Base-by-base conservation (phyloP, 2,888 invertebrate species). In the Campoplex capitator region DNA sequence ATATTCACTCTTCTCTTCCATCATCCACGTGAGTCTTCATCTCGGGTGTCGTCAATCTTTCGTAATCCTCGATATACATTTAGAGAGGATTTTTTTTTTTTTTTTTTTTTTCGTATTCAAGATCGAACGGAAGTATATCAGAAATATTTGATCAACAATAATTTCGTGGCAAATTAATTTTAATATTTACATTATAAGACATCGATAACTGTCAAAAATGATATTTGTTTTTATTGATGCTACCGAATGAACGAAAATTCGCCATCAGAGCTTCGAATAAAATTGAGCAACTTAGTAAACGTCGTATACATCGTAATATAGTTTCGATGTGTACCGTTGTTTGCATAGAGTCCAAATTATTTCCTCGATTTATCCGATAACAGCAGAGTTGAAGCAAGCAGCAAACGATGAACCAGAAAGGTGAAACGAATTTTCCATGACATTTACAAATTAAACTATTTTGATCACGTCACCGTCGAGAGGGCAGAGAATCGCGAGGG, bases 401-500 rank as follows among this genome's bases (percentile, higher is more conserved):
- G 2, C 11, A 32, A 28, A 23, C 13, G 32, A 67, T 28, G 16
- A 23, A 51, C 35, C 54, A 42, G 38, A 18, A 38, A 65, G 18
- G 2, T 35, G 80, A 48, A 78, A 58, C 51, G n/a, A 79, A 83
- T n/a, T n/a, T 77, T 56, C 32, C 45, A 76, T 62, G 51, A n/a
- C 81, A 77, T 81, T 70, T 32, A 51, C 62, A 51, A 81, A 74
- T 45, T 78, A 74, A 78, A 67, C 18, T 65, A 82, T 79, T 84
- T 75, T 65, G 67, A 87, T 79, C 35, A 71, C 62, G 32, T 74
- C n/a, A 8, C 35, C 48, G 74, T 75, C n/a, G 80, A 62, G 48
- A 28, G 16, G 62, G 18, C 35, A 42, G 51, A n/a, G 71, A 83
- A 78, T 51, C 35, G 51, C 13, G 45, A 11, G 51, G 78, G 0